Evolutionary conservation across 2,113 vertebrate genomes (phyloP).

Genomic region (Mionectes macconnelli): DNA sequence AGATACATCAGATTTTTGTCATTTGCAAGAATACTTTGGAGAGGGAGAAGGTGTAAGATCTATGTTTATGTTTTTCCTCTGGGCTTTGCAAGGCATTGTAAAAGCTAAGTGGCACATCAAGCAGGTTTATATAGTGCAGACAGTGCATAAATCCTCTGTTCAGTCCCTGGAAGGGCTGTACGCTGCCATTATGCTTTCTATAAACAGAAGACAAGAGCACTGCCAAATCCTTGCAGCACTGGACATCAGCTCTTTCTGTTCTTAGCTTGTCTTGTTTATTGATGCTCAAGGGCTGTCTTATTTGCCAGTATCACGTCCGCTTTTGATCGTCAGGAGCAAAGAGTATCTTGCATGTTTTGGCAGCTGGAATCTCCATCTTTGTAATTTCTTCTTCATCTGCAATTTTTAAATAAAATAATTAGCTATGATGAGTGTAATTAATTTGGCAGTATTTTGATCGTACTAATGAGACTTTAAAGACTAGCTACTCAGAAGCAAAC

Average conservation of each 20-base stretch:
- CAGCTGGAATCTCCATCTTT: not conserved
- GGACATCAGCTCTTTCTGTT: conserved; percentile 15
- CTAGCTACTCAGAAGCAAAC: not conserved
- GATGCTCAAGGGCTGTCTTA: not conserved
- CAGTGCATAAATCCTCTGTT: conserved; percentile 38
- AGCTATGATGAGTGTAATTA: not conserved
- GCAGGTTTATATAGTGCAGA: conserved; percentile 12
- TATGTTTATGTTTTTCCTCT: not conserved
- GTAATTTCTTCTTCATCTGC: not conserved
- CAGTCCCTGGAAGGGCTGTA: not conserved
- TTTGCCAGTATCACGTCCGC: not conserved
- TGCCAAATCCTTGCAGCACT: conserved; percentile 33
- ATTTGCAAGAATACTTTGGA: not conserved
- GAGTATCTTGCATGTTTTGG: not conserved
- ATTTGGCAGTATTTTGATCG: not conserved
- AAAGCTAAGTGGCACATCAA: conserved; percentile 4
- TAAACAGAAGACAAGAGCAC: conserved; percentile 32
- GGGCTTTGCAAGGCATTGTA: not conserved
- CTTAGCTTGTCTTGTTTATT: conserved; percentile 40
- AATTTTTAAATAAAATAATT: not conserved
- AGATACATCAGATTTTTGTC: not conserved
- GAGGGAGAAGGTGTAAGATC: not conserved
- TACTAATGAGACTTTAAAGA: not conserved
- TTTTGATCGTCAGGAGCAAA: not conserved
- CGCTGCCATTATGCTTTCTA: conserved; percentile 44